Base-by-base conservation (phyloP, 2,888 invertebrate species). In the Chrysolina oricalcia region DNA sequence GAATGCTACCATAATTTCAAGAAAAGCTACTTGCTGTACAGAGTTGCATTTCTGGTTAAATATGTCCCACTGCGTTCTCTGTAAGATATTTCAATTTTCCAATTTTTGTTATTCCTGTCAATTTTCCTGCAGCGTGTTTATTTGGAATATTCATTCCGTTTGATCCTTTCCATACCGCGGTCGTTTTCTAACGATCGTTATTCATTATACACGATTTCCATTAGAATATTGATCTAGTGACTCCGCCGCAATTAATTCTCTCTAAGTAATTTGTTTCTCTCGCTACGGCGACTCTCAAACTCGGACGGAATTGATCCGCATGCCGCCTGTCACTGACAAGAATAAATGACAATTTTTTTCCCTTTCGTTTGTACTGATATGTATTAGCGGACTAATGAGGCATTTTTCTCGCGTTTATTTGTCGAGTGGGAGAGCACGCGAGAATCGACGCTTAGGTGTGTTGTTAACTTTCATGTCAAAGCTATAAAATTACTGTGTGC, bases 261-360 rank as follows among this genome's bases (percentile, higher is more conserved):
- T 35, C 35, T 35, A 8, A 35, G 35, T 87, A 87, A 88, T 88
- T 88, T 87, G 87, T 87, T 88, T 88, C 87, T 87, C 82, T 87
- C 84, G 85, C 84, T 84, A 86, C 83, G 83, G 83, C 84, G 85
- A 84, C 82, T 85, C 83, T 82, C 83, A 86, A 86, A 87, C 85
- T 87, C 86, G 85, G 84, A 83, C 81, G 83, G 84, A 86, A 88
- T 86, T 85, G 86, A 87, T 87, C 35, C 84, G 85, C 82, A 84
- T 82, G 83, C 86, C 86, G 85, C 85, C 85, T 87, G 86, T 84
- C 85, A 84, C 81, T 85, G 86, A 87, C 85, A 85, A 85, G 84
- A 85, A 86, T 85, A 84, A 85, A 86, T 86, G 77, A 71, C 76
- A 66, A 59, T 77, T 76, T 76, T 77, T 79, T 79, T 72, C 53